Evolutionary conservation across 2,113 vertebrate species (phyloP), one percentile per base, ranked within the genome.

Genomic region (Strix uralensis): DNA sequence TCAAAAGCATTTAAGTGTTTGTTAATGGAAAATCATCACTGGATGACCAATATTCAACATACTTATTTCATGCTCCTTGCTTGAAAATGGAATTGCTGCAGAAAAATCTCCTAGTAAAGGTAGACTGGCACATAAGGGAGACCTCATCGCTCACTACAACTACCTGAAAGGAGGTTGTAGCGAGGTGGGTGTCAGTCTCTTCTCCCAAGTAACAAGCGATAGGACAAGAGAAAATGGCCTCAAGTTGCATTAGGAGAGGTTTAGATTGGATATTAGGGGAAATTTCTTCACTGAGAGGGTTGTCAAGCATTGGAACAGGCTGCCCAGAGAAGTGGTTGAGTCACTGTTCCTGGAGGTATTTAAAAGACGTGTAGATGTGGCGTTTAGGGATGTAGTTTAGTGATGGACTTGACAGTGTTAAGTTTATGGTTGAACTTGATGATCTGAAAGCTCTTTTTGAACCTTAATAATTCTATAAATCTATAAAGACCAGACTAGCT

Each of bases 131-230:
- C 46, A 61, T 15, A 36, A n/a, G 47, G 9, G 20, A 26, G 4
- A 5, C 20, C 5, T 77, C 11, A 29, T 38, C 1, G 0, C 7
- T 70, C 8, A n/a, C 14, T 38, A 23, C 10, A 54, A 0, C 18
- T 73, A 7, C 18, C 5, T 36, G 15, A 19, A 2, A 25, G 16
- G 15, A 65, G 9, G 6, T 5, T 30, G 34, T 5, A 23, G 16
- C 0, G 3, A 49, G 9, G 7, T 38, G 4, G 8, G 5, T 0
- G 1, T 22, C 2, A 0, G 8, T 13, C 42, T 38, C 12, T 81
- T 51, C 12, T 78, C 52, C 36, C 4, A 46, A 13, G 6, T 22
- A 20, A 44, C 6, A 19, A 32, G 29, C 1, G 3, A 51, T 1
- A 81, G 13, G 30, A 32, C 4, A 11, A 87, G 30, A 32, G 5